phyloP scores from a whole-genome alignment of 1,140 invertebrate species.

The Ctenoplectra terminalis region DNA sequence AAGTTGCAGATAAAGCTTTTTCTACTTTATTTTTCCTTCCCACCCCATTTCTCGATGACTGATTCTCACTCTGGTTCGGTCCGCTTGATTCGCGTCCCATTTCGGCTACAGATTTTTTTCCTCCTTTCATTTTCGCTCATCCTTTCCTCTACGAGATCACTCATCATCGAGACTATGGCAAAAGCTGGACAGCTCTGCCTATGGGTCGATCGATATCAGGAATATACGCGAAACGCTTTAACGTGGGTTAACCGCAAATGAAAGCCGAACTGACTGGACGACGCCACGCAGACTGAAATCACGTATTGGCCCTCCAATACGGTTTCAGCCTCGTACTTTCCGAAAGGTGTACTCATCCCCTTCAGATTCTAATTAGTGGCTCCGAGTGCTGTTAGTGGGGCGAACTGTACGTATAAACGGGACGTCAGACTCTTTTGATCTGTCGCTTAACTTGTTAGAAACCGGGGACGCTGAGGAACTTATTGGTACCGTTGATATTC shows the following conservation, averaged over 20 bases:
- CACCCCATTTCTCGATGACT: background rate
- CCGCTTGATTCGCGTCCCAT: background rate
- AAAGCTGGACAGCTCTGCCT: slow-evolving; percentile 25
- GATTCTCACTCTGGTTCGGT: background rate
- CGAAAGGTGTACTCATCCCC: slow-evolving; percentile 39
- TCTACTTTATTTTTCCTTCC: background rate
- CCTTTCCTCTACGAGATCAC: slow-evolving; percentile 19
- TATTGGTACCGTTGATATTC: background rate
- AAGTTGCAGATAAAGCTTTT: background rate
- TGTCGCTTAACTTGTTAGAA: slow-evolving; percentile 17
- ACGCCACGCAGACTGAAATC: slow-evolving; percentile 53
- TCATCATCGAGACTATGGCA: slow-evolving; percentile 3
- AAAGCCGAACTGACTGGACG: slow-evolving; percentile 50
- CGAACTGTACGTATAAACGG: slow-evolving; percentile 18
- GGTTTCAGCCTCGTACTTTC: slow-evolving; percentile 18
- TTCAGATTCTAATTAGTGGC: slow-evolving; percentile 48
- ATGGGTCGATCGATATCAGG: slow-evolving; percentile 56
- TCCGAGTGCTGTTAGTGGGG: slow-evolving; percentile 15
- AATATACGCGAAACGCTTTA: slow-evolving; percentile 65
- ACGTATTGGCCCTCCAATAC: slow-evolving; percentile 46
- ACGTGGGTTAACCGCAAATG: slow-evolving; percentile 65
- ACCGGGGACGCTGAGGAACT: background rate
- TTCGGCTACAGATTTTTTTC: background rate
- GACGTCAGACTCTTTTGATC: background rate
- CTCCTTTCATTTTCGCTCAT: background rate